Evolutionary conservation across 2,797 vertebrate species (phyloP), one percentile per base, ranked within the genome.

Genomic region (Ambastaia sidthimunki): DNA sequence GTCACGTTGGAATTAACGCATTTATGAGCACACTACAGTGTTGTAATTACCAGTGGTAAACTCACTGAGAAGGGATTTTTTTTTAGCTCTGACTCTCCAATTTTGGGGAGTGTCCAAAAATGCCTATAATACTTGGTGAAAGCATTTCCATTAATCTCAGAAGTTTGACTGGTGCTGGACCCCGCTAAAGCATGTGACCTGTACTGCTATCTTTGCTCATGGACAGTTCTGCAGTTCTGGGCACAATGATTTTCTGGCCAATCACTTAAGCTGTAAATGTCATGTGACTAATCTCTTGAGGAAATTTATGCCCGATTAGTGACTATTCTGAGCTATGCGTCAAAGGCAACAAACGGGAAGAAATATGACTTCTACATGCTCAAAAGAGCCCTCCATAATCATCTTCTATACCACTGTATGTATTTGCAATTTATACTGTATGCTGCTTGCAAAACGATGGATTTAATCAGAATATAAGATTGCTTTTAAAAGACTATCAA

Each of bases 341-440:
- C 28, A 28, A 28, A 37, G 25, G 25, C 75, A 59, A 73, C 78
- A 80, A 81, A 28, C 28, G 4, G 28, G 28, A 28, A n/a, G n/a
- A n/a, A n/a, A 28, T 28, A 28, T 28, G 28, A 2, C 4, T 4
- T 28, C 28, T 28, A 28, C 28, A 28, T 28, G 28, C 28, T 28
- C 28, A 28, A 28, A 28, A 28, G 2, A 28, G 28, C 28, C 28
- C 28, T 28, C 28, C 28, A 28, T 28, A 28, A 28, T 4, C 28
- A 28, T 28, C 28, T 28, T 28, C 28, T 28, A 2, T 28, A 28
- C 28, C 28, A 28, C 4, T 28, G 28, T 28, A 28, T 28, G 28
- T 28, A 2, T 28, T 28, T 28, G 28, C 28, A 28, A 28, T 28
- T 28, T 28, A 28, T 28, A 28, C 2, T 28, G 28, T 28, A 4